phyloP scores from a whole-genome alignment of 2,113 vertebrate genomes.

The Rhodinocichla rosea region DNA sequence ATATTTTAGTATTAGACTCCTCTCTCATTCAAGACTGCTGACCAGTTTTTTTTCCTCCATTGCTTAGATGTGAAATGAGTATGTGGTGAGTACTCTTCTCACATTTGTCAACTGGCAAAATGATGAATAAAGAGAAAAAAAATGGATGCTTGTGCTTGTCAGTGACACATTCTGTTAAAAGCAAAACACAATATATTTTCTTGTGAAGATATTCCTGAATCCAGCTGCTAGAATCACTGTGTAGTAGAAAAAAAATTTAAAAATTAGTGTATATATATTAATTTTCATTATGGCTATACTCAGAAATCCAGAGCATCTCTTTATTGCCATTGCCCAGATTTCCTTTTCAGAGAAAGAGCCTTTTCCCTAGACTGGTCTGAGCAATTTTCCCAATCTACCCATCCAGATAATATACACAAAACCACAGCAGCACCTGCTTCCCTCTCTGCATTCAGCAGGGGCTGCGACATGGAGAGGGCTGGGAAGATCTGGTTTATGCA shows the following conservation, averaged over 20 bases:
- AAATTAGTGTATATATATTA: background rate
- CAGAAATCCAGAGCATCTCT: background rate
- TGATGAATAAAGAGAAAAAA: background rate
- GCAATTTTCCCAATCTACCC: background rate
- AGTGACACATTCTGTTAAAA: background rate
- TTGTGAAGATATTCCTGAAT: background rate
- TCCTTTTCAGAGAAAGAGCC: background rate
- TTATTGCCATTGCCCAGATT: background rate
- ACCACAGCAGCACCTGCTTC: background rate
- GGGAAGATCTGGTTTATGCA: constrained; percentile 19
- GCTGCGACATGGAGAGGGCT: background rate
- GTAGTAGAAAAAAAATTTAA: background rate
- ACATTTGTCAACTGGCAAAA: background rate
- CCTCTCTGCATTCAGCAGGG: background rate
- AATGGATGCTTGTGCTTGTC: background rate
- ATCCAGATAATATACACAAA: background rate
- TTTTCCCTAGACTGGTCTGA: background rate
- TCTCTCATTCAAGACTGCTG: background rate
- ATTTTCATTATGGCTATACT: background rate
- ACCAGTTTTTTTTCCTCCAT: background rate
- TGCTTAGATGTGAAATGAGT: background rate
- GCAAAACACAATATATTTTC: background rate
- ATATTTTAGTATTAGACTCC: background rate
- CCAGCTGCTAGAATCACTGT: background rate
- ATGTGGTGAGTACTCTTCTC: background rate